Conservation (phyloP, 2,113 vertebrate genomes). For the Solea senegalensis region DNA sequence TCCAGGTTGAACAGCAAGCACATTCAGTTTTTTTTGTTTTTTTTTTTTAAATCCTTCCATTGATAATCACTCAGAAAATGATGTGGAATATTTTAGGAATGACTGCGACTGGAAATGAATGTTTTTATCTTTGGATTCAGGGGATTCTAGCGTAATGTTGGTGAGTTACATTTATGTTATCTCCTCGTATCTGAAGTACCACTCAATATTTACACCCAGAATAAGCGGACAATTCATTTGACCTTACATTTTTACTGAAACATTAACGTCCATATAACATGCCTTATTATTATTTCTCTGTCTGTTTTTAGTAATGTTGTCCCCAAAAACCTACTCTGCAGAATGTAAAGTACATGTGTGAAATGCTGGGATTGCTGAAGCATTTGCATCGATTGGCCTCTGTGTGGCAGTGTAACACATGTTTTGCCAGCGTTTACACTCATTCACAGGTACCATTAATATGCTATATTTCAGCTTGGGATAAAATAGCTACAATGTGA, state of each 20-base stretch:
- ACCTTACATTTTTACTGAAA: too few species aligned
- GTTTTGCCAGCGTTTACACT: not conserved
- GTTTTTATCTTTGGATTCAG: too few species aligned
- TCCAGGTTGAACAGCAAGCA: too few species aligned
- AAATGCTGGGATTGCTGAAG: conserved; percentile 25
- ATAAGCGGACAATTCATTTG: too few species aligned
- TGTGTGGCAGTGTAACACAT: conserved; percentile 54
- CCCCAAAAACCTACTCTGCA: not conserved
- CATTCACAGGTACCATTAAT: conserved; percentile 16
- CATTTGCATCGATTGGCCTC: conserved; percentile 44
- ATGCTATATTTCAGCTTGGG: not conserved
- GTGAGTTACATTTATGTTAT: not conserved
- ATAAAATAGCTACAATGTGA: conserved; percentile 3
- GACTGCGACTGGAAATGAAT: too few species aligned
- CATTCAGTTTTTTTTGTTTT: too few species aligned
- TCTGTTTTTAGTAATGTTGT: not conserved
- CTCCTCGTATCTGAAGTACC: not conserved
- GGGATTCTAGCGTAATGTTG: not conserved
- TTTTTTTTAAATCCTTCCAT: not conserved
- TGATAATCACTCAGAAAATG: not conserved
- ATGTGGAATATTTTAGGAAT: too few species aligned
- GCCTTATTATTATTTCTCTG: not conserved
- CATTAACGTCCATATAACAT: too few species aligned
- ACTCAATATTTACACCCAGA: not conserved
- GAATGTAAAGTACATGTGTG: not conserved